Evolutionary conservation across 1,140 invertebrate genomes (phyloP), one percentile per base, ranked within the genome.

Genomic region (Littorina saxatilis): DNA sequence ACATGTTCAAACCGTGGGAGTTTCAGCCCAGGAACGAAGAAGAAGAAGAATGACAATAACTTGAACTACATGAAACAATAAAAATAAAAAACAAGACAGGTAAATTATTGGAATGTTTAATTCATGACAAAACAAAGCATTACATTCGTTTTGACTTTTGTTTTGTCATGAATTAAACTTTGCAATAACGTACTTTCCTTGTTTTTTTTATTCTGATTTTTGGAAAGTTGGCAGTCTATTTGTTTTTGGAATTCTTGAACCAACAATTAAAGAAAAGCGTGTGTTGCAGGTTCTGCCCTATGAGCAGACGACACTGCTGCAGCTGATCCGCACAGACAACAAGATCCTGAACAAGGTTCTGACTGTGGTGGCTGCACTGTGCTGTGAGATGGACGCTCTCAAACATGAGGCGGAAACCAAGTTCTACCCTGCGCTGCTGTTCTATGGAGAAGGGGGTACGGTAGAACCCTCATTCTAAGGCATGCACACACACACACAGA

Each of bases 321-420:
- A 96, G 83, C 89, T 97, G 55, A 94, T 96, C 32, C 94, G 96
- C 83, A 96, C 96, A 37, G 96, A 98, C 91, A 97, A 97, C 91
- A 95, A 96, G 90, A 93, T 95, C 29, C 94, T 97, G 80, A 96
- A 96, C 77, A 96, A 97, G 93, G 94, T 97, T 27, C 92, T 98
- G n/a, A 95, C 95, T 43, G 96, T 96, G 0, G 94, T 97, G 66
- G 94, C 95, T n/a, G 94, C 95, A 55, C 92, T 97, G 0, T 97
- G 96, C 91, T 93, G 95, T 86, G 96, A 97, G 93, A 95, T 96
- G 78, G 92, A 94, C 73, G 86, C 93, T 50, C 91, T 97, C n/a
- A 94, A 95, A 90, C 89, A 92, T 82, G 95, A 96, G 93, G 95
- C 95, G 32, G 93, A 94, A 88, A 91, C 93, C 66, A 94, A 94